These are phyloP conservation scores for Gadus chalcogrammus DNA, from an alignment of 2,113 vertebrate species.

Conservation along the genomic window DNA sequence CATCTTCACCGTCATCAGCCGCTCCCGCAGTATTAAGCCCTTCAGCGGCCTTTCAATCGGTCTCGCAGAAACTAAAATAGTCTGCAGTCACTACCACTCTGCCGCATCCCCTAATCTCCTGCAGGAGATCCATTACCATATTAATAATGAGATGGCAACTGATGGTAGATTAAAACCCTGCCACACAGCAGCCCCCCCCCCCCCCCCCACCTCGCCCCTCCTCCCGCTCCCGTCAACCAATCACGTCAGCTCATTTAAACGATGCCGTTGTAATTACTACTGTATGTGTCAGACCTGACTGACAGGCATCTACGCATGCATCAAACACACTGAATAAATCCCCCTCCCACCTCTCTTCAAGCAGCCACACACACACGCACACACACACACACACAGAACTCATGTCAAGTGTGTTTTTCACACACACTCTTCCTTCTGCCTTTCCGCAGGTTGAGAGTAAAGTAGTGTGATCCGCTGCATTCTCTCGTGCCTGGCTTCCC, in stretches of 20 bases:
- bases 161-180: conserved; percentile 64
- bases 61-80: background rate
- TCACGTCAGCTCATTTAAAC: conserved; percentile 60
- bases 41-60: background rate
- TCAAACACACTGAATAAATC: background rate
- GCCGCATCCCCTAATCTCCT: conserved; percentile 67
- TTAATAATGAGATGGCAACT: conserved; percentile 75
- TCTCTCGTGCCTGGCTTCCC: too few species aligned
- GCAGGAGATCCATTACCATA: conserved; percentile 76
- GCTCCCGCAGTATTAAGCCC: background rate
- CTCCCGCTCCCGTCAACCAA: too few species aligned
- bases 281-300: conserved; percentile 59
- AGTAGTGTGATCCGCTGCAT: too few species aligned
- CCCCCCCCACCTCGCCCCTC: background rate
- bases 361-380: background rate
- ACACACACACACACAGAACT: too few species aligned
- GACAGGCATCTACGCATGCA: conserved; percentile 47
- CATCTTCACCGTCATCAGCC: background rate
- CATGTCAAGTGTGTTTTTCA: too few species aligned
- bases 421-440: background rate
- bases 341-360: background rate
- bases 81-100: conserved; percentile 59
- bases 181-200: conserved; percentile 58
- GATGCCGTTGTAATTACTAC: conserved; percentile 65
- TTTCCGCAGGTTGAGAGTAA: too few species aligned